Evolutionary conservation across 2,888 invertebrate genomes (phyloP).

Genomic region (Herminia tarsipennalis): DNA sequence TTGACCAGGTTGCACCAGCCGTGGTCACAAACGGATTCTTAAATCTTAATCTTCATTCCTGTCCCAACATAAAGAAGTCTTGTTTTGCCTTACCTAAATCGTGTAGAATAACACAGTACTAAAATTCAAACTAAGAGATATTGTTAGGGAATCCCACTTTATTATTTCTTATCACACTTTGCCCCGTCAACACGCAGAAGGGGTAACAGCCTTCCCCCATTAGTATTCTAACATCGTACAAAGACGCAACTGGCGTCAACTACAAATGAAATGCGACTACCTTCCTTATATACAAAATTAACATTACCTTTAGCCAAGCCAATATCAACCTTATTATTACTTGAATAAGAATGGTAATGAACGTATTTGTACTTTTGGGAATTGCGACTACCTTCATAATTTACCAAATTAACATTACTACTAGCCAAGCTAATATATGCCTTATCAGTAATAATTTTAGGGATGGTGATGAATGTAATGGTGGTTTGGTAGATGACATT

Average conservation of each 20-base stretch:
- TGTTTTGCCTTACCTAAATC: too few species aligned
- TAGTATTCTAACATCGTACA: slow-evolving; percentile 51
- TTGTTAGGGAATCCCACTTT: slow-evolving; percentile 17
- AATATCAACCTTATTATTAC: slow-evolving; percentile 39
- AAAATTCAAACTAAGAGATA: too few species aligned
- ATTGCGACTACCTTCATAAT: slow-evolving; percentile 53
- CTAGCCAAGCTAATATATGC: slow-evolving; percentile 35
- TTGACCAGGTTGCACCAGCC: too few species aligned
- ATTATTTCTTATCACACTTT: slow-evolving; percentile 26
- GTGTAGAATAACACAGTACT: too few species aligned
- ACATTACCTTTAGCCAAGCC: slow-evolving; percentile 21
- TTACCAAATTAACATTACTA: slow-evolving; percentile 33
- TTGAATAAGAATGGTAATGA: slow-evolving; percentile 27
- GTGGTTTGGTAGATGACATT: slow-evolving; percentile 47
- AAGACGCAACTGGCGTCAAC: slow-evolving; percentile 54
- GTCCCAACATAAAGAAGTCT: too few species aligned
- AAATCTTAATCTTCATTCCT: too few species aligned
- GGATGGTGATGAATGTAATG: slow-evolving; percentile 20
- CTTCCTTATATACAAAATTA: slow-evolving; percentile 48
- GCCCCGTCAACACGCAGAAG: slow-evolving; percentile 22
- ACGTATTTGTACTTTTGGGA: too few species aligned
- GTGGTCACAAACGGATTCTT: too few species aligned
- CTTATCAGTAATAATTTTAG: slow-evolving; percentile 40
- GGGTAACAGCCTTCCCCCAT: slow-evolving; percentile 17
- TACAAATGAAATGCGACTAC: slow-evolving; percentile 57